Percentiles rank a stretch among this genome's conserved stretches.
Conservation (phyloP, 2,113 vertebrate genomes). For the Anolis sagrei region DNA sequence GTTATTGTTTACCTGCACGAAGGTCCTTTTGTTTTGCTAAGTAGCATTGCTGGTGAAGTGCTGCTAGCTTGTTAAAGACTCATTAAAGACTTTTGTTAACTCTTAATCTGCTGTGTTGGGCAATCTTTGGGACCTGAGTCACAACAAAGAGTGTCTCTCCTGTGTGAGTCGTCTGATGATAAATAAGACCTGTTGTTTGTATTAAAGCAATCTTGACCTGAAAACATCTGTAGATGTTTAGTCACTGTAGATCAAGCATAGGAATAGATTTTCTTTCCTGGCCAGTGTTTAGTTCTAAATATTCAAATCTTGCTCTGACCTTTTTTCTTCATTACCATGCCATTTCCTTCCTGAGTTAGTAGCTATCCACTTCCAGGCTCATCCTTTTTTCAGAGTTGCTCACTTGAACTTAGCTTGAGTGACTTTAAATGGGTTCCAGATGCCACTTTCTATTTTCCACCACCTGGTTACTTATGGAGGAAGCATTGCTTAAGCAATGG, state of each 20-base stretch:
- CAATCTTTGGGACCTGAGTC: too few relatives aligned
- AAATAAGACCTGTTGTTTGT: neutral
- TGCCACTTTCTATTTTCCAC: conserved; percentile 1
- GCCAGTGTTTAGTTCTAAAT: neutral
- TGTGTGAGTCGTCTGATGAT: too few relatives aligned
- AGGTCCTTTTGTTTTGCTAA: too few relatives aligned
- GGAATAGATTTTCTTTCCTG: neutral
- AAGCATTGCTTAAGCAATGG: neutral
- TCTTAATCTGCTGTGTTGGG: too few relatives aligned
- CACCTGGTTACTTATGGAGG: conserved; percentile 8
- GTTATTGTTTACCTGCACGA: too few relatives aligned
- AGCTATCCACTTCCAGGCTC: conserved; percentile 19
- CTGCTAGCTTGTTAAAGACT: too few relatives aligned
- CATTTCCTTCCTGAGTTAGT: neutral
- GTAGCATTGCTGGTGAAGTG: too few relatives aligned
- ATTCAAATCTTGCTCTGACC: neutral
- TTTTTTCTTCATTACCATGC: neutral
- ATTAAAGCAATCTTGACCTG: neutral
- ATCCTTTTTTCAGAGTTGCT: neutral
- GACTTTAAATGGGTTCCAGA: conserved; percentile 13
- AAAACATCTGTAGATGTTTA: neutral
- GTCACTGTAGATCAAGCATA: neutral
- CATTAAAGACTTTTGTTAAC: too few relatives aligned
- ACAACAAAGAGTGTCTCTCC: too few relatives aligned
- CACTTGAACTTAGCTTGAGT: conserved; percentile 21